Base-by-base conservation (phyloP, 1,140 invertebrate genomes). In the Prorops nasuta region DNA sequence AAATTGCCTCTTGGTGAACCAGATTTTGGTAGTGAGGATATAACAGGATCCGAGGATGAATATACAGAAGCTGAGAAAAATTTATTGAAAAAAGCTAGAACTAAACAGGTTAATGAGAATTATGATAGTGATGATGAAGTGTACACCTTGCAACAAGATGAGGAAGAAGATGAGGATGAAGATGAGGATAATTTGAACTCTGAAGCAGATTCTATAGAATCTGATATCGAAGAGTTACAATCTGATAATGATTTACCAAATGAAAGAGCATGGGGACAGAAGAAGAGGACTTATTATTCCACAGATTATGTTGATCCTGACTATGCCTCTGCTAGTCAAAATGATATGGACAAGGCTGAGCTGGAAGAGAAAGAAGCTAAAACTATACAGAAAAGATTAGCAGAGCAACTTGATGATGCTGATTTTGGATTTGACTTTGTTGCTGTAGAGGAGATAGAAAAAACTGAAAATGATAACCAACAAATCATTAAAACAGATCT, bases 301-400 rank as follows among this genome's bases (percentile, higher is more conserved):
- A 90, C 92, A 1, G 91, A 94, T 79, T 94, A 91, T 75, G 85
- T 93, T 12, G 91, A 94, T 79, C 81, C 86, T 58, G 91, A 94
- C 77, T 92, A 88, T 81, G 83, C 86, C 31, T 85, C 80, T 63
- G 54, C 63, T 12, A 64, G 36, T 51, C 83, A 84, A 55, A 84
- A 88, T 63, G 84, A 89, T 64, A 84, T 87, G 59, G 83, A 84
- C 59, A 79, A 83, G 47, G 92, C 92, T 16, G 82, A 87, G 52
- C 77, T 88, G 54, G 92, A 95, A 77, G 91, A 94, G 75, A 79
- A 89, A 57, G 92, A 94, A 80, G 92, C 91, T 2, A 83, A 82
- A 68, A 86, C 83, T 60, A 86, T 95, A 45, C 91, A 94, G 66
- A 83, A 86, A 65, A 81, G 87, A 63, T 78, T 94, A 24, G 80